Evolutionary conservation across 2,888 invertebrate species (phyloP), one percentile per base, ranked within the genome.

Genomic region (Parascotia fuliginaria): DNA sequence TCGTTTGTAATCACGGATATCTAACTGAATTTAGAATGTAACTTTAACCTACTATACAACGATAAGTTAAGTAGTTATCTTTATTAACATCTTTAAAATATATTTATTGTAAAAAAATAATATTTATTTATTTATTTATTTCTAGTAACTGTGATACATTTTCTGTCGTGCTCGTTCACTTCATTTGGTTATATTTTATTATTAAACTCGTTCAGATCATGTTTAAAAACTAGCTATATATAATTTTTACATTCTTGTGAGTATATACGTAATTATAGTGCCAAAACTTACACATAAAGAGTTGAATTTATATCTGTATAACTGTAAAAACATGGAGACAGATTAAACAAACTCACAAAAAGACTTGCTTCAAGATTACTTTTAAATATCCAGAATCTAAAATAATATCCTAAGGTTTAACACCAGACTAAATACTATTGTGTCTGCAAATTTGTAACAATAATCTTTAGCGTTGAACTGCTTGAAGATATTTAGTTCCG

Each of bases 91-190:
- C n/a, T 31, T 31, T 31, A 19, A 39, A 36, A 24, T 1, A 9
- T 44, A 69, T 73, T 74, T 77, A 75, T 74, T 88, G 86, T 87
- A 86, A 75, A 87, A 81, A 84, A 73, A 68, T 74, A 62, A 82
- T 83, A 82, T 84, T 84, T 83, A 84, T 83, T 84, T 84, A 85
- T 83, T 87, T 85, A 86, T 87, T 87, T 85, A 83, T 81, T 80
- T 77, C 72, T 81, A 80, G 74, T 79, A 53, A 56, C 89, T 89
- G 88, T 88, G 87, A 88, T 87, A 87, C 73, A 73, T 81, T 79
- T 62, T 65, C 49, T 60, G 41, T 56, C 51, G 46, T 39, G 36
- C 40, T 40, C 55, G 34, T 31, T 31, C 31, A 53, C 36, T 48
- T 31, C 37, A 38, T 47, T 53, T 29, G 33, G 42, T 55, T 52